A percentile compares a stretch with the other conserved stretches of the same genome.
Evolutionary conservation across 2,113 vertebrate genomes (phyloP).

Genomic region (Xiphophorus maculatus): DNA sequence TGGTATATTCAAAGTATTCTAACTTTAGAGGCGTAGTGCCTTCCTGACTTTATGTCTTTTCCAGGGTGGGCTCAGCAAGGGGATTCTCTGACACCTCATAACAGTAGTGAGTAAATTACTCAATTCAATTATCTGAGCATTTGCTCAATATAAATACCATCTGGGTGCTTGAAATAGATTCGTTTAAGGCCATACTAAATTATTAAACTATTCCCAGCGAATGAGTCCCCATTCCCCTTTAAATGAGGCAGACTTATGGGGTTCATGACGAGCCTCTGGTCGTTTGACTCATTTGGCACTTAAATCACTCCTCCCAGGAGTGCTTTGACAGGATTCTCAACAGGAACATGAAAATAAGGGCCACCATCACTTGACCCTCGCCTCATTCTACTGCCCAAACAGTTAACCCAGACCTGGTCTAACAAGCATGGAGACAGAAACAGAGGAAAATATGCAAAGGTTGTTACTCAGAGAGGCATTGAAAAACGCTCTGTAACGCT

Average conservation of each 20-base stretch:
- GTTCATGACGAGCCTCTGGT: constrained; percentile 60
- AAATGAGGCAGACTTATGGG: constrained; percentile 73
- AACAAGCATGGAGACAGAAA: constrained; percentile 21
- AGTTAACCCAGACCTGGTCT: constrained; percentile 44
- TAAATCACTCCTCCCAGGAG: constrained; percentile 42
- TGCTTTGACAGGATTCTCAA: constrained; percentile 39
- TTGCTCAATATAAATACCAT: constrained; percentile 81
- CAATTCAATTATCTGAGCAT: constrained; percentile 78
- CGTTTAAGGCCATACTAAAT: constrained; percentile 80
- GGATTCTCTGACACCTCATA: constrained; percentile 63
- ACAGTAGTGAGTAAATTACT: constrained; percentile 78
- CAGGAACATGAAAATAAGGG: constrained; percentile 41
- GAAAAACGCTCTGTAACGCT: constrained; percentile 39
- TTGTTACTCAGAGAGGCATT: constrained; percentile 13
- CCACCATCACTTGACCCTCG: constrained; percentile 46
- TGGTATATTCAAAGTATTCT: constrained; percentile 48
- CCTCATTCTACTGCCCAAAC: constrained; percentile 44
- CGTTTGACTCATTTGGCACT: constrained; percentile 34
- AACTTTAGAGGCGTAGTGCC: constrained; percentile 49
- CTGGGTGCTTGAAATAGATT: constrained; percentile 81
- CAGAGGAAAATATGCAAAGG: background rate
- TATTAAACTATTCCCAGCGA: constrained; percentile 79
- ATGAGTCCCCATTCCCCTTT: constrained; percentile 74
- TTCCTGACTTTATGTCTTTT: constrained; percentile 55
- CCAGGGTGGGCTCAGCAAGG: constrained; percentile 52